phyloP scores from a whole-genome alignment of 2,113 vertebrate genomes.

The Theristicus caerulescens region DNA sequence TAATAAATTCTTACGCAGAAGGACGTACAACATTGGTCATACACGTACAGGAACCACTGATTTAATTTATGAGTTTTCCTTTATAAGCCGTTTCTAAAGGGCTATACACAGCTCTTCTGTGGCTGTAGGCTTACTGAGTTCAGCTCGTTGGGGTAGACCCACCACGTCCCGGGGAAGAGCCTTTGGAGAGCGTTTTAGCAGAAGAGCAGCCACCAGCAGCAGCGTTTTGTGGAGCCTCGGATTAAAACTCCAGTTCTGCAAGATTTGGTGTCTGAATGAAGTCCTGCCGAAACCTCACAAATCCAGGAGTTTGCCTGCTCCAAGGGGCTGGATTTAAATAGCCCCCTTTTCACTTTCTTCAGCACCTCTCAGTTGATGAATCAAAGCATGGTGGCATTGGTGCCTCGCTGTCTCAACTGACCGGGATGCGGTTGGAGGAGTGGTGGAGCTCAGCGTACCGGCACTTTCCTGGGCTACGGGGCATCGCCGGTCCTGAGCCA shows the following conservation, averaged over 20 bases:
- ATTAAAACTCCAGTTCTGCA: not conserved
- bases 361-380: not conserved
- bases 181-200: not conserved
- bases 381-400: not conserved
- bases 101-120: not conserved
- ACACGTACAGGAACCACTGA: not conserved
- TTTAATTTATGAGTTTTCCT: not conserved
- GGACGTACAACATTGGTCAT: fast-evolving
- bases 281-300: not conserved
- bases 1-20: not conserved
- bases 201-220: not conserved
- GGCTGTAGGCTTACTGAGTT: not conserved
- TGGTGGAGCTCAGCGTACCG: not conserved
- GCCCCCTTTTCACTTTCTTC: not conserved
- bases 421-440: not conserved
- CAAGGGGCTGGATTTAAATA: not conserved
- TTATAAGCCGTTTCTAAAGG: not conserved
- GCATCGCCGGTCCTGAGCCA: not conserved
- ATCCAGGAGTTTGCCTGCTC: not conserved
- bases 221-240: not conserved
- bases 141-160: not conserved
- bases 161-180: not conserved
- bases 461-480: not conserved
- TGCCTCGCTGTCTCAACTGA: not conserved
- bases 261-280: not conserved